Evolutionary conservation across 2,113 vertebrate genomes (phyloP).

Genomic region (Globicephala melas): DNA sequence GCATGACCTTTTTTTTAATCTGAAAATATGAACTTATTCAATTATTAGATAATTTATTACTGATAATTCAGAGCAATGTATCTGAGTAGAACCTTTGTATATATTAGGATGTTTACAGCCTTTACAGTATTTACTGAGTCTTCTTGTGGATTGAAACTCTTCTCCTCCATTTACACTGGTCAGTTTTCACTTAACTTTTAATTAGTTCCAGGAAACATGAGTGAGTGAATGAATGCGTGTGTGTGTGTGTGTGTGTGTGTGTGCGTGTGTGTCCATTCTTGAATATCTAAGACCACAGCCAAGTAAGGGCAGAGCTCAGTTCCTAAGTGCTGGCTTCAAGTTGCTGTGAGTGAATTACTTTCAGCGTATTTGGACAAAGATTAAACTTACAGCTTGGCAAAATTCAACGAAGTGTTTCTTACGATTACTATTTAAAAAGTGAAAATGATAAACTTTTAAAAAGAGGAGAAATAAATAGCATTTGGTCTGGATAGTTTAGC

Average conservation of each 20-base stretch:
- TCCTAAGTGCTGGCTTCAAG: conserved; percentile 37
- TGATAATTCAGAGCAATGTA: neutral
- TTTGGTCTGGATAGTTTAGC: neutral
- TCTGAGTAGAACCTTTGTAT: neutral
- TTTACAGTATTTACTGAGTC: neutral
- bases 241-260: neutral
- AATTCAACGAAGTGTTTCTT: conserved; percentile 49
- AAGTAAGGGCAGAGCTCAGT: neutral
- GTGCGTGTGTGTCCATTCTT: neutral
- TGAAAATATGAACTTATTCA: neutral
- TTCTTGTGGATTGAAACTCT: neutral
- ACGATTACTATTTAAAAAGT: conserved; percentile 41
- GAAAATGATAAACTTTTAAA: conserved; percentile 62
- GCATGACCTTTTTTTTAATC: neutral
- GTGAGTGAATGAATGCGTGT: neutral
- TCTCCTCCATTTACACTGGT: conserved; percentile 50
- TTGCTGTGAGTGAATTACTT: conserved; percentile 35
- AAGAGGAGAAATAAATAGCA: neutral
- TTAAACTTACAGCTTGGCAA: neutral
- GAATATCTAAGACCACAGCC: neutral
- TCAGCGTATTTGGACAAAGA: conserved; percentile 50
- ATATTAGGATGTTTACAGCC: neutral
- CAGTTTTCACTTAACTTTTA: conserved; percentile 72
- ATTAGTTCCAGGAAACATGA: conserved; percentile 53
- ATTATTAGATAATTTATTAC: neutral